Evolutionary conservation across 2,113 vertebrate genomes (phyloP), one percentile per base, ranked within the genome.

Genomic region (Toxotes chatareus): DNA sequence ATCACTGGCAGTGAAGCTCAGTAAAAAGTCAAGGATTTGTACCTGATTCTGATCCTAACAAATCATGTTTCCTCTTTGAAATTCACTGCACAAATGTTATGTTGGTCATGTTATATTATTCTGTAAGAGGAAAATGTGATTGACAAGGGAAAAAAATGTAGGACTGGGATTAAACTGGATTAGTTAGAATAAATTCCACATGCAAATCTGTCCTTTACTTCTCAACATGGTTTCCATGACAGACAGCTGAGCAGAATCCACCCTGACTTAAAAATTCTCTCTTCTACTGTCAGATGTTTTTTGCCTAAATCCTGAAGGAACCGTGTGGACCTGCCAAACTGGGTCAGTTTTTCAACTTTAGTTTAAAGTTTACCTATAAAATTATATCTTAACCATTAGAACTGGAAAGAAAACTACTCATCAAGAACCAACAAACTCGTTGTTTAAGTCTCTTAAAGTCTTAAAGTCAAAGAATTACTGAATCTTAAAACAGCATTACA

Each of bases 181-280:
- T 5, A 60, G 31, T 42, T 34, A 34, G 40, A 57, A 56, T 59
- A 23, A 46, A 57, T 19, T 21, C 71, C 34, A 73, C 42, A 59
- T 65, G 12, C 3, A 56, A 49, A 74, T 57, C 7, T 38, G 32
- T 32, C 13, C 32, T 47, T 47, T 42, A 60, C 59, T 51, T 68
- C 72, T 51, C 9, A 80, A 10, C 21, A 4, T 3, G 23, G 32
- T 4, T 53, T 79, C 59, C 17, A 61, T 61, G 63, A 76, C 17
- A 67, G 8, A 7, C 32, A 53, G 56, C 17, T 42, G 19, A 62
- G 63, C 5, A 62, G 44, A 71, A 71, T 21, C 16, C 5, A 14
- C 5, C 44, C 14, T n/a, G 23, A 0, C 27, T 46, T 72, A 44
- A 57, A 57, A 49, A n/a, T 51, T 31, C 4, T 40, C 11, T 73